Evolutionary conservation across 1,140 invertebrate species (phyloP), one percentile per base, ranked within the genome.

Genomic region (Agraylea sexmaculata): DNA sequence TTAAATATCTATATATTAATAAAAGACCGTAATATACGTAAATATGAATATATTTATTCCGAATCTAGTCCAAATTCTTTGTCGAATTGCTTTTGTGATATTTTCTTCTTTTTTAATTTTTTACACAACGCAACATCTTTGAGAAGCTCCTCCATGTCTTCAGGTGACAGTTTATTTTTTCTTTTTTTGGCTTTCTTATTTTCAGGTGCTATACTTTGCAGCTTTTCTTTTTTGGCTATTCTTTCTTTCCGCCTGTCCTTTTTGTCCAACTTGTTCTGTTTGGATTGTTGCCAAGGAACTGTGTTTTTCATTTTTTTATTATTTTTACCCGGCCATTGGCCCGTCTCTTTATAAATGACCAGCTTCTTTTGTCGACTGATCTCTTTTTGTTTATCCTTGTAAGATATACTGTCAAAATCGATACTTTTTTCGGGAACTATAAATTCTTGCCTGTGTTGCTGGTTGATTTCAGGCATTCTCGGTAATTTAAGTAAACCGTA

Each of bases 381-480:
- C 66, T 95, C 89, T 50, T 76, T 75, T 51, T 80, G 70, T 53
- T 83, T 83, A 55, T 94, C 81, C 58, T 74, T 83, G 55, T 89
- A 97, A 12, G 75, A 62, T 46, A 97, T 80, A 12, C 60, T 65
- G 53, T 86, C 83, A 4, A 80, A 62, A 60, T 95, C 81, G 15
- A 89, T 64, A 13, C 60, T 46, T 33, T 65, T 57, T 10, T 74
- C 63, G 1, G 74, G 65, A 10, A 71, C 64, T 10, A 68, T 46
- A 57, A 93, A 94, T 47, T 73, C 75, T 6, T 68, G 62, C 1
- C 73, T 58, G 50, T 77, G 70, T 41, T 72, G 69, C 23, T 75
- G 74, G 56, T 83, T 89, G 0, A 94, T 60, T 69, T 99, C 94
- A 0, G 92, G 90, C 92, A 98, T 98, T 56, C 80, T 77, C 1